Percentiles rank a stretch among this genome's conserved stretches.
Conservation (phyloP, 1,140 invertebrate genomes). For the Trinorchestia longiramus region DNA sequence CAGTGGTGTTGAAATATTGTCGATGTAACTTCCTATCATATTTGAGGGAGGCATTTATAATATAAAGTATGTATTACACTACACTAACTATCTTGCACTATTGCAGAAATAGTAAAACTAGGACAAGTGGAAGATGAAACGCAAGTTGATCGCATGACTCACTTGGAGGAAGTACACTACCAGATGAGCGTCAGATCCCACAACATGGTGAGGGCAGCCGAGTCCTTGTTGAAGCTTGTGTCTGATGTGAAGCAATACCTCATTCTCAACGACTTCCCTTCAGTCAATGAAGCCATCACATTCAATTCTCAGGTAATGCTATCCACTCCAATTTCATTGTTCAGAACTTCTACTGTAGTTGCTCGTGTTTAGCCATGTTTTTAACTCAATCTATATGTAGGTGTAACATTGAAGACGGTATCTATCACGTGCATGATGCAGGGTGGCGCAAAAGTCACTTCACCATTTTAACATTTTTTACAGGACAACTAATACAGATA, state of each 20-base stretch:
- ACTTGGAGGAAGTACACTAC: conserved; percentile 94
- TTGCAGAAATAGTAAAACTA: conserved; percentile 89
- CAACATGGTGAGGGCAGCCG: conserved; percentile 93
- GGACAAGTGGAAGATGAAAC: conserved; percentile 93
- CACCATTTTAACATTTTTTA: too few species aligned
- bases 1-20: too few species aligned
- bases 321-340: conserved; percentile 77
- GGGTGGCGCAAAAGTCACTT: too few species aligned
- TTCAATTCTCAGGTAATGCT: conserved; percentile 83
- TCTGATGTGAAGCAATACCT: conserved; percentile 97
- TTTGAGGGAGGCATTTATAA: not conserved
- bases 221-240: conserved; percentile 95
- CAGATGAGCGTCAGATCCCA: conserved; percentile 96
- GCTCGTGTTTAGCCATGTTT: not conserved
- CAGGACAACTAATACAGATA: too few species aligned
- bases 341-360: not conserved
- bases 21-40: too few species aligned
- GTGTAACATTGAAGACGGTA: too few species aligned
- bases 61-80: not conserved
- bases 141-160: conserved; percentile 87
- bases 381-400: too few species aligned
- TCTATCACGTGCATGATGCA: too few species aligned
- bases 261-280: conserved; percentile 96
- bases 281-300: conserved; percentile 94
- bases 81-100: conserved; percentile 45